These are phyloP conservation scores for Caenorhabditis remanei DNA, from an alignment of 1,140 invertebrate species.

Conservation along the genomic window DNA sequence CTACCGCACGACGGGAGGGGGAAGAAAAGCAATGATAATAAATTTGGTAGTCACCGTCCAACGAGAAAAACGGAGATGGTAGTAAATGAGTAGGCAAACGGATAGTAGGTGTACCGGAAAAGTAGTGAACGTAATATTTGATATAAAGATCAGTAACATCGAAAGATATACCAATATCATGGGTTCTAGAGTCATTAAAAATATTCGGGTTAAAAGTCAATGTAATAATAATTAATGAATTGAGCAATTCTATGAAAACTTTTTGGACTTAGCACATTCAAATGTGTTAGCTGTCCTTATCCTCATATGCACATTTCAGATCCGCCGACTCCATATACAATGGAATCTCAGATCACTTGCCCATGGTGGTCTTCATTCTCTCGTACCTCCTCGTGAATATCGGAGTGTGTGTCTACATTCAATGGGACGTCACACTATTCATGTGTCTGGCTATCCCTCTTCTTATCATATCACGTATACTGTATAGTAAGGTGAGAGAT, in stretches of 20 bases:
- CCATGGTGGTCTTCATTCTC: conserved; percentile 75
- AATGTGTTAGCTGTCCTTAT: no score
- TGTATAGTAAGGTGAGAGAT: conserved; percentile 75
- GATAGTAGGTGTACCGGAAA: not conserved
- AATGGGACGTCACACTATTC: conserved; percentile 76
- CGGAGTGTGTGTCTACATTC: conserved; percentile 75
- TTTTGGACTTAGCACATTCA: no score
- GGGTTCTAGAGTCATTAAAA: no score
- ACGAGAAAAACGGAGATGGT: not conserved
- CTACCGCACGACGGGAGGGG: no score
- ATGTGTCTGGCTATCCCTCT: conserved; percentile 73
- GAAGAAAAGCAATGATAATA: conserved; percentile 40
- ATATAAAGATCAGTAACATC: no score
- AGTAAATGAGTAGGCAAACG: not conserved
- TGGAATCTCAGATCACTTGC: conserved; percentile 76
- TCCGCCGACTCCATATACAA: conserved; percentile 76
- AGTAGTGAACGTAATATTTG: not conserved
- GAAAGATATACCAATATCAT: no score
- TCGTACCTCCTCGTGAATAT: conserved; percentile 67
- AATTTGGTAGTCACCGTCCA: conserved; percentile 44
- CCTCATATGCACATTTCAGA: conserved; percentile 61
- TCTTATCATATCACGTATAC: conserved; percentile 71
- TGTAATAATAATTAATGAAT: no score
- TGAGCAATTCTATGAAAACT: no score
- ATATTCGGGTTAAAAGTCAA: no score